Evolutionary conservation across 2,113 vertebrate genomes (phyloP).

Genomic region (Mystacornis crossleyi): DNA sequence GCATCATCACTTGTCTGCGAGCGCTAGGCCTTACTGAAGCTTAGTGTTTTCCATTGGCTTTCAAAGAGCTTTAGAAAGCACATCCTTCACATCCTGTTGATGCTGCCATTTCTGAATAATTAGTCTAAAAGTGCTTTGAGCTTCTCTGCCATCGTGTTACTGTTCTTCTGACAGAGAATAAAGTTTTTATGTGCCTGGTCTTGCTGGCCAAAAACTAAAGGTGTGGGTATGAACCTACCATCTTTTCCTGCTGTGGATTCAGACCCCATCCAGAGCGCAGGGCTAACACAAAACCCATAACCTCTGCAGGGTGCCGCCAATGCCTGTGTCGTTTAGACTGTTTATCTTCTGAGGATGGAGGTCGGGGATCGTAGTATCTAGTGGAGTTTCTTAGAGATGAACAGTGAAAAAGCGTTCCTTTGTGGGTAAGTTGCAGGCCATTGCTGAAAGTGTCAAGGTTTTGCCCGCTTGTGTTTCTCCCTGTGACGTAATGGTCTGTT

Average conservation of each 20-base stretch:
- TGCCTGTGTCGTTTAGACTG: neutral
- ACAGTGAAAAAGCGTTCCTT: neutral
- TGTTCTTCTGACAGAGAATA: neutral
- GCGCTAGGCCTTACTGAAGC: neutral
- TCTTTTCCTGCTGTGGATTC: neutral
- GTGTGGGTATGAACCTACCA: rapidly evolving
- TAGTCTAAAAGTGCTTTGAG: neutral
- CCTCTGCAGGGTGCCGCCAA: neutral
- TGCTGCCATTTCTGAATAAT: neutral
- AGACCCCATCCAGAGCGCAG: rapidly evolving
- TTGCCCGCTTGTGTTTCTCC: neutral
- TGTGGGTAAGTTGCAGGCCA: neutral
- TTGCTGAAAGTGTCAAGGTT: neutral
- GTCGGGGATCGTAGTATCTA: neutral
- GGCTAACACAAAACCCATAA: rapidly evolving
- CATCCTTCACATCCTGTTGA: neutral
- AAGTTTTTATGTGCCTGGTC: neutral
- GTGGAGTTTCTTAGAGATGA: neutral
- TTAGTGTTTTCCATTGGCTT: rapidly evolving
- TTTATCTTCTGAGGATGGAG: neutral
- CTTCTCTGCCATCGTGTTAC: rapidly evolving
- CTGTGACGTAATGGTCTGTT: neutral
- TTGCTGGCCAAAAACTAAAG: neutral
- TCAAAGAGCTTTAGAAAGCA: neutral
- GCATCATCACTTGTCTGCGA: rapidly evolving